These are phyloP conservation scores for Arnoldichthys spilopterus DNA, from an alignment of 2,797 vertebrate species.

Conservation along the genomic window DNA sequence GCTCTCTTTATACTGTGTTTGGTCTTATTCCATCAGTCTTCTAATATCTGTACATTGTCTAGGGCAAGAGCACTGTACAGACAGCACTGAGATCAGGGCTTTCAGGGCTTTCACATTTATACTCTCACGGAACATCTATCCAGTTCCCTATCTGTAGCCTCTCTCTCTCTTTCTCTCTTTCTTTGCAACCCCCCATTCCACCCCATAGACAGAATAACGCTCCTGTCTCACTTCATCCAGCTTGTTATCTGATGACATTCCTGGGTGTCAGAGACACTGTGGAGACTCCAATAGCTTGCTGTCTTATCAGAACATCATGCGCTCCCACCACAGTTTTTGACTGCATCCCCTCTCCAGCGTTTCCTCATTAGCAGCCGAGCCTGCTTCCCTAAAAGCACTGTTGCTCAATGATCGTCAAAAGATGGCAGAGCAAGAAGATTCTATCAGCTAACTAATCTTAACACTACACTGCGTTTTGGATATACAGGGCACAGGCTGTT, in stretches of 20 bases:
- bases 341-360: constrained; percentile 36
- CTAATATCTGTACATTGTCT: constrained; percentile 22
- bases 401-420: constrained; percentile 72
- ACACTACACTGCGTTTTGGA: neutral
- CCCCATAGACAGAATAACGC: constrained; percentile 42
- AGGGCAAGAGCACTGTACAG: neutral
- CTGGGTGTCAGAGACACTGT: constrained; percentile 59
- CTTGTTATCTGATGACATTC: constrained; percentile 63
- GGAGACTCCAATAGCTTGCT: constrained; percentile 52
- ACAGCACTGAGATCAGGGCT: constrained; percentile 14
- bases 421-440: constrained; percentile 8
- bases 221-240: constrained; percentile 56
- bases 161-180: constrained; percentile 7
- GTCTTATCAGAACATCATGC: constrained; percentile 61
- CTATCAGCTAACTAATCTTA: constrained; percentile 14
- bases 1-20: constrained; percentile 9
- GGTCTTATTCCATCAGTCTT: constrained; percentile 18
- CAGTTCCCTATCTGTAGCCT: neutral
- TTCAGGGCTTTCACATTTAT: constrained; percentile 22
- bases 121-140: constrained; percentile 37
- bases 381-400: constrained; percentile 19
- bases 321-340: constrained; percentile 46
- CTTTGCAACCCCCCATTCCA: constrained; percentile 10
- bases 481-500: neutral
- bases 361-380: constrained; percentile 38